Evolutionary conservation across 2,113 vertebrate species (phyloP).

Genomic region (Tupaia chinensis): DNA sequence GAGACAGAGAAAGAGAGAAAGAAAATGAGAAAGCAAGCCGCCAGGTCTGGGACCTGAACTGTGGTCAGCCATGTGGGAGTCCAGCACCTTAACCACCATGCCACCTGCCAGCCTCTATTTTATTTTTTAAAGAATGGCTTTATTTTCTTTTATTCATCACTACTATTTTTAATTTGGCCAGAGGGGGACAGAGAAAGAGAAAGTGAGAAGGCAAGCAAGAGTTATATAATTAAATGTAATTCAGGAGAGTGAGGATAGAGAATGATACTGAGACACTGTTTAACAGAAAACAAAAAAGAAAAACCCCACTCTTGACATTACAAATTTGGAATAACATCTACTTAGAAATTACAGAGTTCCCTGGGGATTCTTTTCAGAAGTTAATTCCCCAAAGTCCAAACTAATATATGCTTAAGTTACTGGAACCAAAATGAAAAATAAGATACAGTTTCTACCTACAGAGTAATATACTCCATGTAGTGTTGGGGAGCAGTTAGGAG

Average conservation of each 20-base stretch:
- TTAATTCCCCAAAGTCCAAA: background rate
- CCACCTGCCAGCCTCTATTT: no score
- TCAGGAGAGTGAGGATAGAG: background rate
- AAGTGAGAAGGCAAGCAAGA: background rate
- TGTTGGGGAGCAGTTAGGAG: background rate
- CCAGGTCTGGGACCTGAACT: no score
- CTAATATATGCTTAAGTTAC: background rate
- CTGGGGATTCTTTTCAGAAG: background rate
- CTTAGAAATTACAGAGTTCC: background rate
- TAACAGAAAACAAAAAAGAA: background rate
- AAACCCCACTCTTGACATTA: background rate
- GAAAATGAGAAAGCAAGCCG: no score
- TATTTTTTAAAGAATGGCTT: no score
- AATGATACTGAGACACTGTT: background rate
- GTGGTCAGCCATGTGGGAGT: no score
- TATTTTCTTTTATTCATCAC: no score
- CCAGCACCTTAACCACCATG: no score
- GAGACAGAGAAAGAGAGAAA: no score
- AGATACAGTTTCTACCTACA: background rate
- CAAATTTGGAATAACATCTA: background rate
- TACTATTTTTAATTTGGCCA: no score
- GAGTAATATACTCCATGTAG: background rate
- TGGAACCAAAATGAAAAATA: conserved; percentile 8
- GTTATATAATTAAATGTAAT: conserved; percentile 6
- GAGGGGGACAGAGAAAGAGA: no score